Evolutionary conservation across 2,888 invertebrate species (phyloP).

Genomic region (Oxystoma pomonae): DNA sequence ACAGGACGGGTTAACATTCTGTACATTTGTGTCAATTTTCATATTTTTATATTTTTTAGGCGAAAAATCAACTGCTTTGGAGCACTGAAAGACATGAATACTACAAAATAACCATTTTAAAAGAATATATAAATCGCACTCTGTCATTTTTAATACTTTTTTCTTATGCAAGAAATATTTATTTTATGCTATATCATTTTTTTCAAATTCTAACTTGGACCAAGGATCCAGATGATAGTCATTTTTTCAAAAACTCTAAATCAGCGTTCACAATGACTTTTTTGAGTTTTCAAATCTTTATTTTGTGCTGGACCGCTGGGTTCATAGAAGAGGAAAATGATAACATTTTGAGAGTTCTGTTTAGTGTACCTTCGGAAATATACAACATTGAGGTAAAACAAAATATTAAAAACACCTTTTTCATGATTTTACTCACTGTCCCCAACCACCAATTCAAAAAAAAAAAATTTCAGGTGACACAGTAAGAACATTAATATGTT

Average conservation of each 20-base stretch:
- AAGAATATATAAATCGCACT: background rate
- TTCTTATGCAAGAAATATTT: background rate
- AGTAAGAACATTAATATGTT: too few species aligned
- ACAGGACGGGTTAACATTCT: too few species aligned
- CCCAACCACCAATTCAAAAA: too few species aligned
- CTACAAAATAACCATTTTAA: background rate
- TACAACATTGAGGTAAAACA: background rate
- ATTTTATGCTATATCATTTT: background rate
- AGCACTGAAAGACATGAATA: background rate
- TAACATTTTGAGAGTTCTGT: background rate
- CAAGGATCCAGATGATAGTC: background rate
- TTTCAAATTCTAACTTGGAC: background rate
- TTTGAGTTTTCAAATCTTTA: too few species aligned
- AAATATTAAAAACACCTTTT: too few species aligned
- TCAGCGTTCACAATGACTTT: background rate
- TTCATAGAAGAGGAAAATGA: background rate
- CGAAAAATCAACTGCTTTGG: background rate
- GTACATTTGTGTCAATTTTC: too few species aligned
- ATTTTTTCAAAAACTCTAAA: background rate
- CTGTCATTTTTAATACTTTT: background rate
- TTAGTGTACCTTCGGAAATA: background rate
- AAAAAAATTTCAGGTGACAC: too few species aligned
- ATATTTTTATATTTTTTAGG: background rate
- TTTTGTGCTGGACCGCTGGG: too few species aligned
- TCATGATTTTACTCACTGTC: too few species aligned